Base-by-base conservation (phyloP, 2,113 vertebrate genomes). In the Piaya cayana region DNA sequence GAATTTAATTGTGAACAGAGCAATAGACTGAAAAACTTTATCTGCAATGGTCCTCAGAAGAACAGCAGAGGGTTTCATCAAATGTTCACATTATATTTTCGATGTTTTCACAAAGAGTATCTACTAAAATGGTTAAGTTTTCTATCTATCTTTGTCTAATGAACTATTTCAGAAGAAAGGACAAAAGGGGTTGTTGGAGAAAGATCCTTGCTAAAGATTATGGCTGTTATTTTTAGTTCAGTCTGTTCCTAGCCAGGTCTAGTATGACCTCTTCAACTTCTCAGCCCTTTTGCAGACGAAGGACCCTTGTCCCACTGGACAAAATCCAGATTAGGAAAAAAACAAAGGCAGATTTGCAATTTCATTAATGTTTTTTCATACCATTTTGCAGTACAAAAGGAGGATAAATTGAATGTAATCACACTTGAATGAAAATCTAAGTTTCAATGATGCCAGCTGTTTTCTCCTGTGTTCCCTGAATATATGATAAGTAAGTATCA, bases 1-100 rank as follows among this genome's bases (percentile, higher is more conserved):
- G 5, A 63, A 22, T 8, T 17, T 9, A 52, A 19, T 6, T 39
- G 8, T 32, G 59, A 86, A 62, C 12, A 42, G 64, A 65, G 27
- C 13, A 4, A 42, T 1, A 58, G 26, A 22, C 4, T 16, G 49
- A 11, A 82, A 60, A 69, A 12, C 12, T 39, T 60, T 25, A 8
- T 14, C 52, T 63, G 32, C 7, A 63, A 2, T 7, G 12, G 3
- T 71, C 8, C 17, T 56, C 43, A 52, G 37, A 21, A 56, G 36
- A 67, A 15, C 22, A 65, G 52, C 19, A 90, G 18, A 80, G 4
- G 8, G 20, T 27, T 55, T 10, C 30, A 43, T 26, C 34, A 60
- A 52, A 65, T 0, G 0, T 14, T 5, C 1, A 1, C 4, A 5
- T 75, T n/a, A 3, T 20, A 4, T 77, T 83, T 75, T 58, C n/a